Base-by-base conservation (phyloP, 2,888 invertebrate species). In the Stenurella melanura region DNA sequence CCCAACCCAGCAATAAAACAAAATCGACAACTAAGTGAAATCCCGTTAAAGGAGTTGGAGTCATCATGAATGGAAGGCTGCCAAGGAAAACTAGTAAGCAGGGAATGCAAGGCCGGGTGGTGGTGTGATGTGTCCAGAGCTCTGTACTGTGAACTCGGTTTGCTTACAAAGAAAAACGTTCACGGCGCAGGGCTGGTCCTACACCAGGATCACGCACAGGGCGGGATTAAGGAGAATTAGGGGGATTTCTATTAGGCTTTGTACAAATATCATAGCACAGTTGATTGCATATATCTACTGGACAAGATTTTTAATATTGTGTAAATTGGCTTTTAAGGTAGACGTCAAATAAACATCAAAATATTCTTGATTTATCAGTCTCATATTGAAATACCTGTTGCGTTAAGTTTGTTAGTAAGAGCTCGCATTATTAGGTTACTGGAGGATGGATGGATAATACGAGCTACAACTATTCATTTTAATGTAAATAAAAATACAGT, bases 61-160 rank as follows among this genome's bases (percentile, higher is more conserved):
- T 50, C 71, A 71, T 71, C 71, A 71, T 71, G 71, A 71, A 71
- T 71, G 71, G 71, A 71, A 19, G 71, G 21, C 60, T 12, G 68
- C 42, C 68, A 68, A 68, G 68, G 18, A 68, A 61, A 61, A 15
- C 30, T 61, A 30, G 61, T 30, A 61, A 26, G 61, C 56, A 1
- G 60, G 71, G 54, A 19, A 42, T 42, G 60, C 30, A 21, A 54
- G 63, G 26, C 38, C 42, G 50, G 71, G 63, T 54, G 71, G 61
- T 54, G 71, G 61, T 63, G 71, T 42, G 61, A 63, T 57, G 60
- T 71, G 60, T 64, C 63, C 64, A 18, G 63, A 50, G 34, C 50
- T 21, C 50, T 50, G 61, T 54, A 63, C 54, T 68, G 68, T 42
- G 60, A 42, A 71, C 42, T 72, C 63, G 72, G 63, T 64, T 63